A percentile compares a stretch with the other conserved stretches of the same genome.
These are phyloP conservation scores for Acromyrmex heyeri DNA, from an alignment of 1,140 invertebrate species.

Conservation along the genomic window DNA sequence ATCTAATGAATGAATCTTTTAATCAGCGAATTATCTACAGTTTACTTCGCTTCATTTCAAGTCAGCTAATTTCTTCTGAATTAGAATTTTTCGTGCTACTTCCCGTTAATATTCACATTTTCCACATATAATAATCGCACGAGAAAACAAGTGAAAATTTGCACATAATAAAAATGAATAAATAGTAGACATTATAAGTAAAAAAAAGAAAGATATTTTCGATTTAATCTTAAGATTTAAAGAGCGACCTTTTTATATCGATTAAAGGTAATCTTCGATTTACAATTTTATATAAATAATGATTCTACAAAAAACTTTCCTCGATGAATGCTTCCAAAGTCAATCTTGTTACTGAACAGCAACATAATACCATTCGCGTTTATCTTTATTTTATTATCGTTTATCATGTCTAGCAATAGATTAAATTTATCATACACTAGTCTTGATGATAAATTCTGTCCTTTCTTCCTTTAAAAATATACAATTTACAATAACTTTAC, in stretches of 20 bases:
- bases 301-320: neutral
- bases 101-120: neutral
- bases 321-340: neutral
- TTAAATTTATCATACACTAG: neutral
- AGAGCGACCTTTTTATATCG: neutral
- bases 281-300: neutral
- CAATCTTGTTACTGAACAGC: neutral
- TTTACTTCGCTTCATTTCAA: neutral
- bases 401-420: neutral
- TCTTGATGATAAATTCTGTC: neutral
- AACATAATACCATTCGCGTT: neutral
- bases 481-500: neutral
- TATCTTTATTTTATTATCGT: constrained; percentile 1
- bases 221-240: neutral
- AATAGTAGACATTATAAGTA: neutral
- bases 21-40: neutral
- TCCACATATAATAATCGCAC: neutral
- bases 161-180: neutral
- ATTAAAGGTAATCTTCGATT: neutral
- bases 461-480: constrained; percentile 1
- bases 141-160: neutral
- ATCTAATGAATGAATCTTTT: constrained; percentile 11
- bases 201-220: constrained; percentile 1
- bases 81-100: neutral
- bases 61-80: neutral